These are phyloP conservation scores for Zoanthus gigantus DNA, from an alignment of 92 coral and sea anemone species.

Conservation along the genomic window DNA sequence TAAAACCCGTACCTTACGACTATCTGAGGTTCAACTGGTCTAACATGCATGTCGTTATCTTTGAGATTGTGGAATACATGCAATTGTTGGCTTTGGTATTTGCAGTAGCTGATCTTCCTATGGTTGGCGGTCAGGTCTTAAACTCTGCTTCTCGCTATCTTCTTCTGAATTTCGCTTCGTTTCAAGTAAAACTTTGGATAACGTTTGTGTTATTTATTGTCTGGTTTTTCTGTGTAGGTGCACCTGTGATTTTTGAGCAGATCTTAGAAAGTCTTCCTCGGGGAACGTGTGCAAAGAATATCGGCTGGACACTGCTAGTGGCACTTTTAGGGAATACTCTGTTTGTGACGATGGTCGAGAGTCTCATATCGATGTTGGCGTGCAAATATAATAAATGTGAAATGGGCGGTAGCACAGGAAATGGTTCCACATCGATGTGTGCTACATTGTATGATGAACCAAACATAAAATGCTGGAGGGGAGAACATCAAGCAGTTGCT, in stretches of 20 bases:
- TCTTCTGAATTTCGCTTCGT: constrained; percentile 86
- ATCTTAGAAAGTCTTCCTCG: constrained; percentile 76
- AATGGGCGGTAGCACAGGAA: constrained; percentile 14
- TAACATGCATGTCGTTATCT: constrained; percentile 85
- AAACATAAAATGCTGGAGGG: constrained; percentile 84
- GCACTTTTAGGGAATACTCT: constrained; percentile 91
- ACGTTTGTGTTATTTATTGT: constrained; percentile 74
- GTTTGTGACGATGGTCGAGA: constrained; percentile 92
- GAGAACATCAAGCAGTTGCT: constrained; percentile 83
- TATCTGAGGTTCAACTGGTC: constrained; percentile 97
- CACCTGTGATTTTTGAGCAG: constrained; percentile 94
- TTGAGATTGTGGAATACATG: constrained; percentile 90
- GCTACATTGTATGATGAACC: constrained; percentile 79
- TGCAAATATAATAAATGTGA: constrained; percentile 71
- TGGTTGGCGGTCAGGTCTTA: constrained; percentile 76
- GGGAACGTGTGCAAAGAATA: constrained; percentile 90
- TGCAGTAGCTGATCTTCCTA: constrained; percentile 77
- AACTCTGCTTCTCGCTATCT: constrained; percentile 81
- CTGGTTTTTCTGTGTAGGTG: constrained; percentile 95
- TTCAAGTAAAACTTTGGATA: constrained; percentile 88
- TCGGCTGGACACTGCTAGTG: constrained; percentile 91
- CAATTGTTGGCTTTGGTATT: constrained; percentile 94
- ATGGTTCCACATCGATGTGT: constrained; percentile 26
- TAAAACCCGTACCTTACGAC: constrained; percentile 85
- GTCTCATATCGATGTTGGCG: constrained; percentile 87